A percentile compares a stretch with the other conserved stretches of the same genome.
Conservation (phyloP, 2,797 vertebrate species). For the Cossypha dichroa region DNA sequence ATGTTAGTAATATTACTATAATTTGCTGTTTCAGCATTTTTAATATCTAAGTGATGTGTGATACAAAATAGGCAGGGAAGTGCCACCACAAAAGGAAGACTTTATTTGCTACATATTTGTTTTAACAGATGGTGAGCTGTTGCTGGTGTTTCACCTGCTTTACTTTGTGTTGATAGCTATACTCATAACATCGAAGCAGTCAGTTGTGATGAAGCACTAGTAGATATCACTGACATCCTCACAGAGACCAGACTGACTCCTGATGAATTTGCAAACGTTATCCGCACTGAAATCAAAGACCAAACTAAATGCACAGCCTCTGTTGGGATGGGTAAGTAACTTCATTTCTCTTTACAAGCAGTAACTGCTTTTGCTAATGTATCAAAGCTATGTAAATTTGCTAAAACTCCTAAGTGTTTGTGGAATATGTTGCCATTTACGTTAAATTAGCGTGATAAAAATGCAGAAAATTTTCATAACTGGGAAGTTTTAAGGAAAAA, state of each 20-base stretch:
- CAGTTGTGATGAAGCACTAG: constrained; percentile 95
- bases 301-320: constrained; percentile 93
- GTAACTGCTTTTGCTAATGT: background rate
- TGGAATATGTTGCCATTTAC: background rate
- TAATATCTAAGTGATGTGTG: background rate
- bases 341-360: background rate
- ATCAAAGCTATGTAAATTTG: background rate
- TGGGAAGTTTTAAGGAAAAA: background rate
- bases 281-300: constrained; percentile 89
- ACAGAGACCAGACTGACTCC: constrained; percentile 85
- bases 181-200: constrained; percentile 96
- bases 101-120: constrained; percentile 42
- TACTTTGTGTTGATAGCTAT: constrained; percentile 85
- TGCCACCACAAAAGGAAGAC: constrained; percentile 9
- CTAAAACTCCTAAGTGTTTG: background rate
- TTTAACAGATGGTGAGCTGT: constrained; percentile 38
- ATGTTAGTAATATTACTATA: background rate
- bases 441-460: background rate
- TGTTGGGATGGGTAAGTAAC: constrained; percentile 91
- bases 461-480: background rate
- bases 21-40: background rate
- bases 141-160: constrained; percentile 59
- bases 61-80: background rate
- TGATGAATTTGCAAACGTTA: constrained; percentile 86
- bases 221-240: constrained; percentile 89